A percentile compares a stretch with the other conserved stretches of the same genome.
phyloP scores from a whole-genome alignment of 2,797 vertebrate genomes.

The Artibeus lituratus region DNA sequence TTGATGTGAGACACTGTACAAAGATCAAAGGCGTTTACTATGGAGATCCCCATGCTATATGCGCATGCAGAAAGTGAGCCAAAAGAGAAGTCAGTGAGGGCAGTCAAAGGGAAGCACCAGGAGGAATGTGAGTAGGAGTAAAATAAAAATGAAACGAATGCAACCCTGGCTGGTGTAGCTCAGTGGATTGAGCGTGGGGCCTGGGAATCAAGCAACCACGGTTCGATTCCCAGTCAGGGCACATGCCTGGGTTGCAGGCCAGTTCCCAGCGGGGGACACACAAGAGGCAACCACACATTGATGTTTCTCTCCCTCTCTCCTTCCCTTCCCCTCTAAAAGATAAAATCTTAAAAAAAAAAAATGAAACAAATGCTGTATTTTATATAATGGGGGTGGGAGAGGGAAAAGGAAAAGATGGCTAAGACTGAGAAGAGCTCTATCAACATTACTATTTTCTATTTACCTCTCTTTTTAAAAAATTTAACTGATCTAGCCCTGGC shows the following conservation, averaged over 20 bases:
- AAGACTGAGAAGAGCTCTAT: background rate
- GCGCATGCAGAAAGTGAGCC: background rate
- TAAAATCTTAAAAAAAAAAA: no score
- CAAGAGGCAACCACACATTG: no score
- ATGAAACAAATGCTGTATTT: background rate
- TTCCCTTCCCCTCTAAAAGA: no score
- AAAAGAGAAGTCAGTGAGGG: background rate
- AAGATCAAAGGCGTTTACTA: background rate
- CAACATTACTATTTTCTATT: background rate
- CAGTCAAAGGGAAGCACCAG: background rate
- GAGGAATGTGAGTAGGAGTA: background rate
- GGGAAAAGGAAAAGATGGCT: background rate
- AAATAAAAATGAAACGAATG: background rate
- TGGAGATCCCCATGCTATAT: background rate
- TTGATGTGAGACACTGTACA: background rate
- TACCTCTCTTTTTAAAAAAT: background rate
- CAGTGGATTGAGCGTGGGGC: no score
- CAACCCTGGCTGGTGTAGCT: no score
- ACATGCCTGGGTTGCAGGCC: no score
- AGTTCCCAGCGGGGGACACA: no score
- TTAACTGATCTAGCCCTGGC: background rate
- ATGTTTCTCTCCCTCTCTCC: no score
- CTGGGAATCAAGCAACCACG: no score
- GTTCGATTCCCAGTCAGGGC: no score
- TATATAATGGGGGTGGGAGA: background rate